These are phyloP conservation scores for Lasioglossum morio DNA, from an alignment of 2,888 invertebrate genomes.

Conservation along the genomic window DNA sequence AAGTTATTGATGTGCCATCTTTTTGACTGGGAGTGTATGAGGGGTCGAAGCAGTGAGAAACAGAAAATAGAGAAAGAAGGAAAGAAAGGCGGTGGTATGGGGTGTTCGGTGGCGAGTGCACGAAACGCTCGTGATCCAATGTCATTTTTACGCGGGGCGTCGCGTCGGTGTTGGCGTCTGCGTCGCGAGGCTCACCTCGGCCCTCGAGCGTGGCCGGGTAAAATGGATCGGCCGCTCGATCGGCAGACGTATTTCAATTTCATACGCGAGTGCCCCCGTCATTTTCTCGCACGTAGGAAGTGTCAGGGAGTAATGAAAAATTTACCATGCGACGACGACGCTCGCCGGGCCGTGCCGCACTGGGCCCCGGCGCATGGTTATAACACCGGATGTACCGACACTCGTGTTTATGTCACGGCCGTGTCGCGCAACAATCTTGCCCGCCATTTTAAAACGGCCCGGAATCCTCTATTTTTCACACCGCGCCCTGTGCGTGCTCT, in stretches of 20 bases:
- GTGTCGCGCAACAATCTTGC: constrained; percentile 24
- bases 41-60: not conserved
- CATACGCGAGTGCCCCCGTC: constrained; percentile 77
- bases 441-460: constrained; percentile 38
- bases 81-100: not conserved
- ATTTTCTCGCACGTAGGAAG: constrained; percentile 75
- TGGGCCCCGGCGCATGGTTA: not conserved
- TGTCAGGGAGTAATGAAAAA: constrained; percentile 80
- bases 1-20: too few species aligned
- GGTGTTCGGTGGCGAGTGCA: constrained; percentile 30
- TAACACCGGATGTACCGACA: constrained; percentile 29
- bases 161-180: constrained; percentile 22
- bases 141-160: constrained; percentile 64
- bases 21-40: not conserved
- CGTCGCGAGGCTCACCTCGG: constrained; percentile 38
- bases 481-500: not conserved
- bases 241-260: constrained; percentile 81
- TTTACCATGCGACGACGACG: constrained; percentile 71
- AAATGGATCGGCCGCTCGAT: constrained; percentile 75
- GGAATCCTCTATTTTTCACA: constrained; percentile 29
- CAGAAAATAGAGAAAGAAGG: not conserved
- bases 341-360: not conserved
- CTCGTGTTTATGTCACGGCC: constrained; percentile 39
- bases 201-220: constrained; percentile 39
- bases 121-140: constrained; percentile 59